These are phyloP conservation scores for Eupleurogrammus muticus DNA, from an alignment of 2,797 vertebrate genomes.

Conservation along the genomic window DNA sequence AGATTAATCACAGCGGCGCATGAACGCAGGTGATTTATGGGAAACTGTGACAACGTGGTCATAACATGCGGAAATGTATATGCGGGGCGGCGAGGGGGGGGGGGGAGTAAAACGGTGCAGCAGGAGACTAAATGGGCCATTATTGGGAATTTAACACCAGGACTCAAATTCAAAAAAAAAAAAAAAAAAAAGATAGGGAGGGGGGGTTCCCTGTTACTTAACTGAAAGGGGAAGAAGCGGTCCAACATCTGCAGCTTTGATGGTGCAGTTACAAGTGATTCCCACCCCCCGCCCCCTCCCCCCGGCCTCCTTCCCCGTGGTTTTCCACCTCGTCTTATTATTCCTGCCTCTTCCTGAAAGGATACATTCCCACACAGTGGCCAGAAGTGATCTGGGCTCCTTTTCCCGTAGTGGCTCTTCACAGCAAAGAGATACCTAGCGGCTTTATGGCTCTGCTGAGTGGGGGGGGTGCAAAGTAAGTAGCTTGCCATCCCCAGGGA, in stretches of 20 bases:
- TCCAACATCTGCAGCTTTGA: conserved; percentile 75
- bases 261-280: conserved; percentile 59
- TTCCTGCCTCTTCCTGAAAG: conserved; percentile 58
- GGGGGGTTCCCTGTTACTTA: conserved; percentile 29
- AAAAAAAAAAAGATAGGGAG: conserved; percentile 31
- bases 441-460: conserved; percentile 58
- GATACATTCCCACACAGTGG: conserved; percentile 74
- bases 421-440: conserved; percentile 67
- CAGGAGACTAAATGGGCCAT: conserved; percentile 60
- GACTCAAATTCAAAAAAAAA: conserved; percentile 41
- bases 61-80: conserved; percentile 72
- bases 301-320: conserved; percentile 40
- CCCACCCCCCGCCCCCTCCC: conserved; percentile 43
- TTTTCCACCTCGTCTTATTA: conserved; percentile 58
- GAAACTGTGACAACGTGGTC: conserved; percentile 69
- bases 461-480: conserved; percentile 34
- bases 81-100: conserved; percentile 57
- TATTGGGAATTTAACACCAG: conserved; percentile 59
- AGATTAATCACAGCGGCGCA: conserved; percentile 69
- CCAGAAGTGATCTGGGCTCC: conserved; percentile 56
- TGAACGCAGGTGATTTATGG: conserved; percentile 73
- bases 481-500: conserved; percentile 61
- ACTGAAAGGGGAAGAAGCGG: conserved; percentile 44
- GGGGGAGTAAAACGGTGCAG: conserved; percentile 55
- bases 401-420: conserved; percentile 78